phyloP scores from a whole-genome alignment of 2,888 invertebrate genomes.

The Drosophila suboccidentalis region DNA sequence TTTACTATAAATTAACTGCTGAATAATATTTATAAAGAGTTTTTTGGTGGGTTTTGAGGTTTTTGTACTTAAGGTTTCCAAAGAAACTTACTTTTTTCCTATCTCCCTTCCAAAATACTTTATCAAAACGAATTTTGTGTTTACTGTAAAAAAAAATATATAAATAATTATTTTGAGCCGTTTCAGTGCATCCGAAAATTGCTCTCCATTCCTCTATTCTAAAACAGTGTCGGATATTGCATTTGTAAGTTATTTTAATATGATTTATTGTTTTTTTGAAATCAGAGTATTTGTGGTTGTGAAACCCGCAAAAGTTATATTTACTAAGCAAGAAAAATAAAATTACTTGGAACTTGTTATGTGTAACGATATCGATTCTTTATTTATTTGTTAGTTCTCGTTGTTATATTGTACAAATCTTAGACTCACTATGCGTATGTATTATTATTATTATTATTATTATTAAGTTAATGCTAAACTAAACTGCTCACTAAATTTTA shows the following conservation, averaged over 20 bases:
- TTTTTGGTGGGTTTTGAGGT: too few species aligned
- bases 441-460: constrained; percentile 25
- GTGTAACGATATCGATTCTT: constrained; percentile 48
- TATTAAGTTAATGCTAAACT: constrained; percentile 44
- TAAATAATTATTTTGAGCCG: too few species aligned
- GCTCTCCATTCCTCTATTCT: too few species aligned
- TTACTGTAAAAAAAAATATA: too few species aligned
- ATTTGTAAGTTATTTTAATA: too few species aligned
- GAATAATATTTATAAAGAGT: background rate
- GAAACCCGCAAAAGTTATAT: background rate
- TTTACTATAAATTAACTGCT: too few species aligned
- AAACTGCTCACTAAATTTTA: constrained; percentile 35
- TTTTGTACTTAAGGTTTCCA: background rate
- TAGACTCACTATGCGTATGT: constrained; percentile 55
- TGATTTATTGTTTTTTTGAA: background rate
- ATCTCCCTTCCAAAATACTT: too few species aligned
- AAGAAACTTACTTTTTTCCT: background rate
- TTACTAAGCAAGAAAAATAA: background rate
- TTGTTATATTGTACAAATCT: constrained; percentile 72
- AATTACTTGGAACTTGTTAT: background rate
- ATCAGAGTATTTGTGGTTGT: background rate
- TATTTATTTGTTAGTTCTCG: constrained; percentile 70
- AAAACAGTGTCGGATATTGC: too few species aligned
- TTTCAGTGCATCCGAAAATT: too few species aligned
- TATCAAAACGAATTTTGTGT: too few species aligned